Base-by-base conservation (phyloP, 2,888 invertebrate genomes). In the Cryptocephalus moraei region DNA sequence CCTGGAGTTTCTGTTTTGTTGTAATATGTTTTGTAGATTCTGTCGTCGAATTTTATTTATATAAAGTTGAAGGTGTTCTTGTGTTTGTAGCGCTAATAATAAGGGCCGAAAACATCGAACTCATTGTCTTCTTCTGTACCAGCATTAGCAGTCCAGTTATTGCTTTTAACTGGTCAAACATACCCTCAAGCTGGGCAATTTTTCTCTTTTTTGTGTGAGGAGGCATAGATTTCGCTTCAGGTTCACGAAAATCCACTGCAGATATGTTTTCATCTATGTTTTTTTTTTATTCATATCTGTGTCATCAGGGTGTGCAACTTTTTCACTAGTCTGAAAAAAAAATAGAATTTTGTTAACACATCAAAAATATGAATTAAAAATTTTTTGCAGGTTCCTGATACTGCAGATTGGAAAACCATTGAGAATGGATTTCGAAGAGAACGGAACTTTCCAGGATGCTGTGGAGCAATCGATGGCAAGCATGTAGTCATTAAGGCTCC, bases 131-230 rank as follows among this genome's bases (percentile, higher is more conserved):
- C 33, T 8, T 55, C 56, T 54, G 49, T 52, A 22, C 6, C 6
- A 44, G 55, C 54, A 50, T 58, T 57, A 54, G 54, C 51, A 51
- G 56, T 52, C 50, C 47, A 55, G 44, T 55, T 56, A 56, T 41
- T 56, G 52, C 54, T 59, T 58, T 55, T 6, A 58, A 54, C 50
- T 58, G 52, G 40, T 48, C 45, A 50, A 56, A 55, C 55, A 56
- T 57, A 51, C 51, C 55, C 47, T 56, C 54, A 47, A 57, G 54
- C 55, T 57, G 55, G 44, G 53, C 2, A 43, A 50, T 56, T 43
- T 43, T 43, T 33, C 8, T 43, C 4, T 43, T 43, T 32, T 43
- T 43, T 43, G 12, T 33, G 32, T 33, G 32, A 33, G 33, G 11
- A 14, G 48, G 50, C 53, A 49, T 45, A 53, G 51, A 48, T 48